Evolutionary conservation across 2,113 vertebrate genomes (phyloP), one percentile per base, ranked within the genome.

Genomic region (Perca schrenkii): DNA sequence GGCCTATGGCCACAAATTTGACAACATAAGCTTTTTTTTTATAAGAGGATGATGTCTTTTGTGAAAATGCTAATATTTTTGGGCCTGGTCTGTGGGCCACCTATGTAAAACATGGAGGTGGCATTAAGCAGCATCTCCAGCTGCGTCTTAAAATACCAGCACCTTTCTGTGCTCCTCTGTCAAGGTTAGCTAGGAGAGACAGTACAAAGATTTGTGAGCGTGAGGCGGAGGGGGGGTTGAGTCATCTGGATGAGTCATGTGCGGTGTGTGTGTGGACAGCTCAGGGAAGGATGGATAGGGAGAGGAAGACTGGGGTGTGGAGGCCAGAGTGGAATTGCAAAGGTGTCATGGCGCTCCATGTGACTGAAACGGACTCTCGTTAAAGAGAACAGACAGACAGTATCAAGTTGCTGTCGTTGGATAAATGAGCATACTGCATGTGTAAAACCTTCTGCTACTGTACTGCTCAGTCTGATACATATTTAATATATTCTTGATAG

Each of bases 241-340:
- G 93, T 95, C 94, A 95, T 93, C 92, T 86, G 91, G 89, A 94
- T 95, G 95, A 95, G 93, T 95, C 94, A 95, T 95, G 91, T 92
- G 93, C 85, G 31, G 61, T 89, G 88, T 91, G 88, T 34, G 88
- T 93, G 89, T 93, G 92, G 90, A 94, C 90, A 90, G 89, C 92
- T 92, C 80, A 72, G 84, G 80, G 76, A 90, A 79, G 88, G 87
- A 92, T 92, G 85, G 90, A 91, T 86, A 49, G 64, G 75, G 65
- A 79, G 81, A 83, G 65, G 77, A 74, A 67, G 82, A 67, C 75
- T 71, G 77, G 79, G 82, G 69, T 80, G 86, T 63, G 77, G 79
- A 91, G 80, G 87, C 86, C 79, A 79, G 80, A 52, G 74, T 52
- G n/a, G 79, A 88, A 65, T 47, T 84, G 63, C 66, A 54, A 68